Evolutionary conservation across 2,797 vertebrate genomes (phyloP).

Genomic region (Hydrocynus forskahlii): DNA sequence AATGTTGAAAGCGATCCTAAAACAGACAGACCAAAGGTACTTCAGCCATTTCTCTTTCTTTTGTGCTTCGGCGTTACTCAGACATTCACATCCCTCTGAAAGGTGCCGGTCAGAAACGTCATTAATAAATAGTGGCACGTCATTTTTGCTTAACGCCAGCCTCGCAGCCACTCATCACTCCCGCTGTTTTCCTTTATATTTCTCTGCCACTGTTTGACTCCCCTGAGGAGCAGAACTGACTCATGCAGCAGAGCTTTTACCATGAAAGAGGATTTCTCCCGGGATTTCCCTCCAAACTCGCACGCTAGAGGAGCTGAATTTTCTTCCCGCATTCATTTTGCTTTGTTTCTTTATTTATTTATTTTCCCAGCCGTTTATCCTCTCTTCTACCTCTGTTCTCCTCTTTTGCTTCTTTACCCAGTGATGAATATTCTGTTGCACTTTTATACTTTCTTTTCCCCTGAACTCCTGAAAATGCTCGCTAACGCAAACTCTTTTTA

Average conservation of each 20-base stretch:
- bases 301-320: background rate
- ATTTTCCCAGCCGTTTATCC: too few relatives aligned
- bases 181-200: constrained; percentile 18
- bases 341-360: background rate
- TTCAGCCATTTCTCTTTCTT: too few relatives aligned
- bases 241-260: background rate
- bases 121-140: constrained; percentile 9
- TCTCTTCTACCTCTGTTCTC: constrained; percentile 5
- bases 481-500: background rate
- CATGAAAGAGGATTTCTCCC: constrained; percentile 24
- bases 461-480: background rate
- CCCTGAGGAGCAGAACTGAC: constrained; percentile 27
- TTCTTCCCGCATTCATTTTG: background rate
- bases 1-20: constrained; percentile 93
- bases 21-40: constrained; percentile 93
- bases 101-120: background rate
- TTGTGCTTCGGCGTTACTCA: background rate
- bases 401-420: background rate
- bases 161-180: background rate
- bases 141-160: constrained; percentile 6
- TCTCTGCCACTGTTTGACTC: background rate
- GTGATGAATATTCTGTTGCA: constrained; percentile 7
- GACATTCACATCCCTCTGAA: background rate
- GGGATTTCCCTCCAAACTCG: constrained; percentile 4
- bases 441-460: background rate